These are phyloP conservation scores for Dicyrtomina minuta DNA, from an alignment of 2,888 invertebrate species.

Conservation along the genomic window DNA sequence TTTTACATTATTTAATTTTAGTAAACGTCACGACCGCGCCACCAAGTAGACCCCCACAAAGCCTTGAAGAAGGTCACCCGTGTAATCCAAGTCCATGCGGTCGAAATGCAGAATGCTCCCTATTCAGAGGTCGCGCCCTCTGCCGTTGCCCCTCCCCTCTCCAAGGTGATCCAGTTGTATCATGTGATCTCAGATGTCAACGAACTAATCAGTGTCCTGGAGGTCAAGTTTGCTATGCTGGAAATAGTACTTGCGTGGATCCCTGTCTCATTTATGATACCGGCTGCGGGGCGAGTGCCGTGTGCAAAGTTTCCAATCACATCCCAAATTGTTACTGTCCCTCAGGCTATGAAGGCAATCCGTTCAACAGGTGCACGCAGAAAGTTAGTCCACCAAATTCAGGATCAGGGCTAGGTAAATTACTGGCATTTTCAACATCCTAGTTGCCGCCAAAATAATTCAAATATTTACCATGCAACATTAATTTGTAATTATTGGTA, in stretches of 20 bases:
- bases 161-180: slow-evolving; percentile 42
- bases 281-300: slow-evolving; percentile 20
- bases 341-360: neutral
- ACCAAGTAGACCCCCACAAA: too few species aligned
- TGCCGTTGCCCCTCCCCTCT: slow-evolving; percentile 45
- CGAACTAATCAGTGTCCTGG: slow-evolving; percentile 42
- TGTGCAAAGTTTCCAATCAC: slow-evolving; percentile 23
- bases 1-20: slow-evolving; percentile 1
- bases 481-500: too few species aligned
- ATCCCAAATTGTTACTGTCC: slow-evolving; percentile 5
- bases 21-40: neutral
- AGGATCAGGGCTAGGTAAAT: too few species aligned
- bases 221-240: slow-evolving; percentile 37
- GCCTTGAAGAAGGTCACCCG: slow-evolving; percentile 1
- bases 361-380: neutral
- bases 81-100: slow-evolving; percentile 27
- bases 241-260: slow-evolving; percentile 42
- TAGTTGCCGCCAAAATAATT: too few species aligned
- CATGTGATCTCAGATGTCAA: slow-evolving; percentile 43
- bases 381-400: neutral
- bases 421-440: too few species aligned
- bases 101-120: slow-evolving; percentile 22
- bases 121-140: slow-evolving; percentile 32
- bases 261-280: slow-evolving; percentile 39
- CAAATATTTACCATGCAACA: too few species aligned